Base-by-base conservation (phyloP, 2,888 invertebrate species). In the Lordiphosa andalusiaca region DNA sequence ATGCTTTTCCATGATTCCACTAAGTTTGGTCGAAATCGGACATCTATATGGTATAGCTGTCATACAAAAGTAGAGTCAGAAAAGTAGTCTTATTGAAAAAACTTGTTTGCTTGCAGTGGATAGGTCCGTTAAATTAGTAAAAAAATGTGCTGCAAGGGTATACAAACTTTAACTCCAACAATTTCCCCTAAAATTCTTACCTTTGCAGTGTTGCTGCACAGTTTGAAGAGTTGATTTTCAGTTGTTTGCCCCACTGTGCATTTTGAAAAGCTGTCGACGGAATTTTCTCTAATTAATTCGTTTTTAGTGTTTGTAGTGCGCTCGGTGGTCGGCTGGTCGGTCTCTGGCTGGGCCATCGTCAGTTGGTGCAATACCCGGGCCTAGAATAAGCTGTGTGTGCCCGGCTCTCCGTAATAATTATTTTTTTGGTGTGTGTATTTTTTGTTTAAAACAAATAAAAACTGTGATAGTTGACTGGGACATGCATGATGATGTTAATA, bases 231-330 rank as follows among this genome's bases (percentile, higher is more conserved):
- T n/a, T n/a, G n/a, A n/a, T n/a, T n/a, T n/a, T n/a, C n/a, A n/a
- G n/a, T n/a, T n/a, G n/a, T 30, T 30, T 3, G 30, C 30, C 3
- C 30, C 30, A 30, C 30, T 30, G 30, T 30, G 30, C 30, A 36
- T 36, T 50, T 69, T 73, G 41, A 56, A 73, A 67, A 69, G 67
- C 62, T 52, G 65, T 63, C 62, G 51, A 72, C 48, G 76, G 64
- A 76, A 80, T 77, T 77, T 77, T 77, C 84, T 73, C 77, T 77
- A 80, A 77, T 83, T 77, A 83, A 77, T 77, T 77, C 83, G 76
- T 66, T 67, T 61, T 59, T 62, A 57, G 44, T 53, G 61, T 58
- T 40, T 53, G 48, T 56, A 53, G 47, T 55, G 55, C 60, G 57
- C 38, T 44, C 39, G 42, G 44, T 49, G 49, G 46, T 49, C 44